These are phyloP conservation scores for Notodonta dromedarius DNA, from an alignment of 2,888 invertebrate genomes.

Conservation along the genomic window DNA sequence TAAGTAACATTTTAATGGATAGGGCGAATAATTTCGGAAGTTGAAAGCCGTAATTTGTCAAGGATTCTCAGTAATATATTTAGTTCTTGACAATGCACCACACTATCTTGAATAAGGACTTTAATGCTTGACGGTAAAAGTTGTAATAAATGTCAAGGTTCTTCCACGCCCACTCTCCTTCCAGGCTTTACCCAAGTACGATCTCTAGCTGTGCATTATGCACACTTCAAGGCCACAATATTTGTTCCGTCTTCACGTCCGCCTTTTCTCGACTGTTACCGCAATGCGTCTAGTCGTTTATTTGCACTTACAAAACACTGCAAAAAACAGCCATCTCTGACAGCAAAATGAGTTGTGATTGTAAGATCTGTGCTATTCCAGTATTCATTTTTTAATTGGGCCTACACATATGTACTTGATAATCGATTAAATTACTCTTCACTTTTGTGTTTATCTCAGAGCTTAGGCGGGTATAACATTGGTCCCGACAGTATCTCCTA, in stretches of 20 bases:
- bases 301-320: not conserved
- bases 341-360: not conserved
- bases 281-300: not conserved
- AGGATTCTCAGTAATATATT: not conserved
- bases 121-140: not conserved
- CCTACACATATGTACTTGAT: too few relatives aligned
- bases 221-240: not conserved
- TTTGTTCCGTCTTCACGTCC: constrained; percentile 3
- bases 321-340: not conserved
- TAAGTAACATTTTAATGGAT: too few relatives aligned
- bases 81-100: not conserved
- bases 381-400: too few relatives aligned
- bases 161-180: not conserved
- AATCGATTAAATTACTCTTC: too few relatives aligned
- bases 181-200: not conserved
- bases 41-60: not conserved
- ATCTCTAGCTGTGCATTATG: not conserved
- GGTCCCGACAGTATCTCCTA: not conserved
- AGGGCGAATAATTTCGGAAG: too few relatives aligned
- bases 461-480: too few relatives aligned
- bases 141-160: not conserved
- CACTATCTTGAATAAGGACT: not conserved
- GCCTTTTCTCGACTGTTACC: not conserved
- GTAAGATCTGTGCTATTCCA: too few relatives aligned
- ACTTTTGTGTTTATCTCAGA: too few relatives aligned